Conservation (phyloP, 2,888 invertebrate genomes). For the Bugula neritina region DNA sequence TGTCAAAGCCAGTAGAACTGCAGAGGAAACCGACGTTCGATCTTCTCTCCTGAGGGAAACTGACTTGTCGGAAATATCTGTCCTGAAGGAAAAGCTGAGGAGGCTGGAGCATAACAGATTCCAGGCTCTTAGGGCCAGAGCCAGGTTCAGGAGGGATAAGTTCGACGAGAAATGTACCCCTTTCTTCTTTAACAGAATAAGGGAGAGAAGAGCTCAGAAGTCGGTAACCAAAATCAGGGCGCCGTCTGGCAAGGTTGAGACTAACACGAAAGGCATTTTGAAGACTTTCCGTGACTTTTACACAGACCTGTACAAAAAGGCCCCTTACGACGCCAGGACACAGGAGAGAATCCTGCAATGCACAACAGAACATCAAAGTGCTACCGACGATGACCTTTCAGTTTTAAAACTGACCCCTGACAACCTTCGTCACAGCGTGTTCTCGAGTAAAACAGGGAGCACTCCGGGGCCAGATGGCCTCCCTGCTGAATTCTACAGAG, state of each 20-base stretch:
- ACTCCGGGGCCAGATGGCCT: slow-evolving; percentile 21
- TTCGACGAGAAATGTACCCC: slow-evolving; percentile 6
- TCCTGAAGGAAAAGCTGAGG: background rate
- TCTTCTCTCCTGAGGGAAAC: too few species aligned
- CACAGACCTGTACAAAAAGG: background rate
- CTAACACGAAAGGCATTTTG: background rate
- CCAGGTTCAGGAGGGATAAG: background rate
- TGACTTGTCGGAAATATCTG: too few species aligned
- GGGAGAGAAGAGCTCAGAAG: background rate
- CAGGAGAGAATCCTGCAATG: background rate
- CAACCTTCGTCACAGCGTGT: background rate
- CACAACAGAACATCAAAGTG: background rate
- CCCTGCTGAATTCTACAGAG: background rate
- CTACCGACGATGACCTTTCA: background rate
- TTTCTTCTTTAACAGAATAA: slow-evolving; percentile 9
- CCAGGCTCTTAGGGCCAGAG: background rate
- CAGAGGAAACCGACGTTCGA: background rate
- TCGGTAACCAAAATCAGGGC: background rate
- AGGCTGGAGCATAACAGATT: background rate
- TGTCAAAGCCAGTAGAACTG: background rate
- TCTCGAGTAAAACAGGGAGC: background rate
- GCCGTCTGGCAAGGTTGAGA: background rate
- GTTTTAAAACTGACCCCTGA: background rate
- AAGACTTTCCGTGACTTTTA: background rate
- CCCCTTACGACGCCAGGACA: background rate